A percentile compares a stretch with the other conserved stretches of the same genome.
Conservation (phyloP, 2,888 invertebrate species). For the Alcis repandata region DNA sequence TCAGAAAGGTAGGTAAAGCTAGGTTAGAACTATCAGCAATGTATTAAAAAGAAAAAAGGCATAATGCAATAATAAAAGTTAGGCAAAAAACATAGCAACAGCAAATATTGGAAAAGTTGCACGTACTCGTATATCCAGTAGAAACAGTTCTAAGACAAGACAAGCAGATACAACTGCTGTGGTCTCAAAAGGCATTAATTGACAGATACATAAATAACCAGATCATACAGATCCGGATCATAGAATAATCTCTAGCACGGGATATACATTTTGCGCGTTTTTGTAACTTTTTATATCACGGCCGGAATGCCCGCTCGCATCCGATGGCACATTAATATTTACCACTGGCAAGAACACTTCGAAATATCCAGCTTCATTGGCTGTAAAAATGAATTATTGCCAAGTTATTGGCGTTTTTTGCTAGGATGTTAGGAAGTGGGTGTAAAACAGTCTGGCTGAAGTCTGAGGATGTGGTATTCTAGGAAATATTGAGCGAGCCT, state of each 20-base stretch:
- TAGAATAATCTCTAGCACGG: conserved; percentile 21
- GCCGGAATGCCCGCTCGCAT: conserved; percentile 30
- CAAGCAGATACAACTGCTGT: conserved; percentile 11
- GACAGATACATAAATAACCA: conserved; percentile 33
- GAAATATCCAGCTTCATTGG: conserved; percentile 28
- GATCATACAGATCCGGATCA: conserved; percentile 33
- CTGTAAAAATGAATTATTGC: conserved; percentile 33
- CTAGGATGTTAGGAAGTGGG: conserved; percentile 18
- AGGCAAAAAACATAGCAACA: too few species aligned
- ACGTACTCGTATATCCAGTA: not conserved
- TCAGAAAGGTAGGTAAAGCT: too few species aligned
- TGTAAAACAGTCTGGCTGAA: conserved; percentile 1
- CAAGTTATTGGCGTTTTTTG: conserved; percentile 24
- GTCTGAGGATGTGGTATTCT: not conserved
- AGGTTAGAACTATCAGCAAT: too few species aligned
- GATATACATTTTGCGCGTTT: conserved; percentile 30
- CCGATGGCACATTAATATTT: conserved; percentile 37
- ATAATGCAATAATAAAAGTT: too few species aligned
- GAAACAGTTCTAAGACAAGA: not conserved
- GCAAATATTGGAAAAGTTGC: not conserved
- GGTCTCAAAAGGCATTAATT: conserved; percentile 27
- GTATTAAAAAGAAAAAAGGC: too few species aligned
- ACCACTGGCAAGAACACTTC: conserved; percentile 35
- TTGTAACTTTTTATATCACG: conserved; percentile 25
- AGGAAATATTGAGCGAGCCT: not conserved